Evolutionary conservation across 2,888 invertebrate genomes (phyloP), one percentile per base, ranked within the genome.

Genomic region (Apamea crenata): DNA sequence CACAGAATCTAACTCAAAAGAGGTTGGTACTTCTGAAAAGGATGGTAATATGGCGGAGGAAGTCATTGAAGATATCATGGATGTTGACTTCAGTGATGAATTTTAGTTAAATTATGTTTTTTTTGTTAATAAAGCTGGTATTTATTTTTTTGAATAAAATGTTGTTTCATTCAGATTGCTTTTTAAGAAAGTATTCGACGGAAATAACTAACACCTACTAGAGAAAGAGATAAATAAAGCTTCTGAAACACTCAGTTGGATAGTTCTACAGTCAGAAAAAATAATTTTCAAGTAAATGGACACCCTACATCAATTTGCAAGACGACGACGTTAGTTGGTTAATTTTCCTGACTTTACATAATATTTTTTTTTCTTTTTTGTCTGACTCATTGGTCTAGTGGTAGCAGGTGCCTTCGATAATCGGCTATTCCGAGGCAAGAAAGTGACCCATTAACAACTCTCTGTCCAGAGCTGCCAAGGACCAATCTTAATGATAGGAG

Each of bases 81-180:
- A 96, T 90, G 91, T 96, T 25, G 96, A 96, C 90, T 96, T 96
- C 80, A 92, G 87, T 91, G 95, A 95, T 63, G 96, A 95, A 32
- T 96, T 95, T 89, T 96, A 90, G 65, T 32, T 44, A 2, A 87
- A 7, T 47, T 32, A n/a, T n/a, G 70, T 47, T 29, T 18, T 73
- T 56, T 56, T 73, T 75, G 25, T 10, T 72, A 85, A 76, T 87
- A 85, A 81, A 85, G 32, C 36, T 65, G 32, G 40, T 81, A 81
- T 87, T 88, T 77, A 83, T 88, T 50, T 50, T 50, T 50, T 78
- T 1, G 21, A 67, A 65, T 67, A n/a, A 1, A 40, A n/a, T 67
- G 25, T 77, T 72, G 40, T 80, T 83, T 71, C 40, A 29, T 21
- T 59, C 50, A 50, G 5, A 4, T 3, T 29, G n/a, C 14, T 67